Evolutionary conservation across 2,113 vertebrate species (phyloP), one percentile per base, ranked within the genome.

Genomic region (Aegotheles bennettii): DNA sequence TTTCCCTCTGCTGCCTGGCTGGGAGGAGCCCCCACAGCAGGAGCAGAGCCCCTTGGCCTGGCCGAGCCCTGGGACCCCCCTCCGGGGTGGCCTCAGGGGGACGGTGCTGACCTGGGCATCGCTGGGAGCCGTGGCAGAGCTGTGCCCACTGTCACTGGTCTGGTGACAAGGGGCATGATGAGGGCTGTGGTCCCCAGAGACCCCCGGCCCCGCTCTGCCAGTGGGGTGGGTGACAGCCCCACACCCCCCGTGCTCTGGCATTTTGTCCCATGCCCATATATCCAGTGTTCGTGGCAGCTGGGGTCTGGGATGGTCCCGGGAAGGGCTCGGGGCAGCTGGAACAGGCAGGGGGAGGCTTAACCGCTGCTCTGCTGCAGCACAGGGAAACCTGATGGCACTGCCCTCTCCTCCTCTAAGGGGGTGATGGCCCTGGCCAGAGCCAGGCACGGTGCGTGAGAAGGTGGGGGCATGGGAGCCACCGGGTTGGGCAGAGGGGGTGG

Each of bases 401-500:
- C n/a, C n/a, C n/a, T n/a, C n/a, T n/a, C n/a, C n/a, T n/a, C n/a
- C n/a, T n/a, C n/a, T n/a, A n/a, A n/a, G n/a, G n/a, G n/a, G n/a
- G n/a, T n/a, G n/a, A n/a, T n/a, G n/a, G n/a, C n/a, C n/a, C n/a
- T n/a, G n/a, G 42, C 8, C 76, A 73, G 50, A 33, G 59, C 42
- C 1, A 2, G 77, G 59, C 43, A 38, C 2, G 18, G 16, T 7
- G 14, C 2, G 1, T 16, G 64, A 9, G 4, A 14, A 0, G 1
- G 2, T 16, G 20, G 19, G 47, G 36, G 4, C 25, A 13, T 0
- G 1, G 73, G 15, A 70, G 21, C 36, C 33, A 13, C 28, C 19
- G 43, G 43, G 43, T n/a, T n/a, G n/a, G n/a, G n/a, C n/a, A n/a
- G n/a, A n/a, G n/a, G n/a, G n/a, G n/a, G n/a, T 5, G 9, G 25